phyloP scores from a whole-genome alignment of 2,888 invertebrate species.

The Lomographa bimaculata region DNA sequence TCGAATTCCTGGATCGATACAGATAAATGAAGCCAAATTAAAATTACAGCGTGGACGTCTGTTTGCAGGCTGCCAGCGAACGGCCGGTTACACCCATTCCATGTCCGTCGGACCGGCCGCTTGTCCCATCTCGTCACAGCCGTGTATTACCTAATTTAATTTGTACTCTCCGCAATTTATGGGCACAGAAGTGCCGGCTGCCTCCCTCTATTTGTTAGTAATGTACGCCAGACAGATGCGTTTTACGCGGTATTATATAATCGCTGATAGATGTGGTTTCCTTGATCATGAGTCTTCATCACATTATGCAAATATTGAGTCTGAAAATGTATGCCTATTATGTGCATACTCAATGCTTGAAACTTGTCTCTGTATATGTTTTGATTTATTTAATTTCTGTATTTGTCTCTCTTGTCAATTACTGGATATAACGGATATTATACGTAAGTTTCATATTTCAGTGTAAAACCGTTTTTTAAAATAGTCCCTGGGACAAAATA shows the following conservation, averaged over 20 bases:
- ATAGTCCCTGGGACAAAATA: no score
- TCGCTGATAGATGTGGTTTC: conserved; percentile 6
- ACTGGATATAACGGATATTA: no score
- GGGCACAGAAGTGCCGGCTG: conserved; percentile 70
- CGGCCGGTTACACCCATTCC: conserved; percentile 73
- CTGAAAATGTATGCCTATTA: no score
- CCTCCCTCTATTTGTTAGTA: conserved; percentile 60
- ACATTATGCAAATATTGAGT: no score
- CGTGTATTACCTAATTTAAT: conserved; percentile 82
- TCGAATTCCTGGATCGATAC: conserved; percentile 4
- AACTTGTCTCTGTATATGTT: no score
- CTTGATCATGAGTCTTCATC: no score
- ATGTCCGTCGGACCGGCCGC: conserved; percentile 68
- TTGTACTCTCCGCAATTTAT: conserved; percentile 80
- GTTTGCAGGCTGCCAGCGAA: conserved; percentile 33
- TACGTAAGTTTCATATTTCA: no score
- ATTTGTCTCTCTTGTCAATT: no score
- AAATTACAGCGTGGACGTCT: conserved; percentile 38
- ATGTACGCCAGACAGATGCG: conserved; percentile 34
- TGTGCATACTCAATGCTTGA: no score
- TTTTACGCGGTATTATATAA: conserved; percentile 22
- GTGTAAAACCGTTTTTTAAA: no score
- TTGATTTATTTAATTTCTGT: no score
- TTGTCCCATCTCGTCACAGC: conserved; percentile 76
- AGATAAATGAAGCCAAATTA: conserved; percentile 46